Evolutionary conservation across 2,888 invertebrate species (phyloP).

Genomic region (Caenorhabditis japonica): DNA sequence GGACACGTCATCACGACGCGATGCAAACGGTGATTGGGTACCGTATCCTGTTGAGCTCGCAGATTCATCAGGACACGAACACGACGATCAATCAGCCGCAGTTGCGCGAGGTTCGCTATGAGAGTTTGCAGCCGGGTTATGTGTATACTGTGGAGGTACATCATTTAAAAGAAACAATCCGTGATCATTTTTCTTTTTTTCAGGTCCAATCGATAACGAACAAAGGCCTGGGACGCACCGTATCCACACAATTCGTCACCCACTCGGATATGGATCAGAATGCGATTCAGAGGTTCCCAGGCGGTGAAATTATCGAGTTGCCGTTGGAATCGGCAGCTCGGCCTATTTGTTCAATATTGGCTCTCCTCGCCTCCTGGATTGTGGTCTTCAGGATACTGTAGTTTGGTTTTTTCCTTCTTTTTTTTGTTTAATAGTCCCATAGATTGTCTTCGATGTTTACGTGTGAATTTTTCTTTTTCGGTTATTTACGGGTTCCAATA

Average conservation of each 20-base stretch:
- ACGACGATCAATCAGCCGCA: conserved; percentile 64
- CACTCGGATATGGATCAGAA: conserved; percentile 49
- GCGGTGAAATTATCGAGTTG: conserved; percentile 62
- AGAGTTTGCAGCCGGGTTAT: conserved; percentile 51
- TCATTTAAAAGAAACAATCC: not conserved
- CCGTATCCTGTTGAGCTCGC: conserved; percentile 56
- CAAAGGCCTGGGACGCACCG: conserved; percentile 53
- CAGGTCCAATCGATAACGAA: conserved; percentile 63
- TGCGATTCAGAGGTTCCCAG: conserved; percentile 58
- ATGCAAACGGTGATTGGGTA: conserved; percentile 61
- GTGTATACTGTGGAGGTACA: conserved; percentile 62
- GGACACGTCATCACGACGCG: conserved; percentile 50
- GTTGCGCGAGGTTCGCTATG: conserved; percentile 52
- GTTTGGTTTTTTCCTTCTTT: not conserved
- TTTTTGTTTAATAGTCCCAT: not conserved
- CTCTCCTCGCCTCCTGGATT: not conserved
- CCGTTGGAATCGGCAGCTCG: conserved; percentile 52
- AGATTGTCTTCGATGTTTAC: too few relatives aligned
- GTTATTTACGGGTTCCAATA: too few relatives aligned
- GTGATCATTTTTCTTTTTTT: conserved; percentile 12
- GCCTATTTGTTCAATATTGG: not conserved
- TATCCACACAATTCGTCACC: conserved; percentile 56
- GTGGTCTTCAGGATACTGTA: conserved; percentile 13
- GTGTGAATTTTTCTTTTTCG: too few relatives aligned
- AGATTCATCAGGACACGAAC: conserved; percentile 51